Evolutionary conservation across 2,113 vertebrate genomes (phyloP), one percentile per base, ranked within the genome.

Genomic region (Oncorhynchus mykiss): DNA sequence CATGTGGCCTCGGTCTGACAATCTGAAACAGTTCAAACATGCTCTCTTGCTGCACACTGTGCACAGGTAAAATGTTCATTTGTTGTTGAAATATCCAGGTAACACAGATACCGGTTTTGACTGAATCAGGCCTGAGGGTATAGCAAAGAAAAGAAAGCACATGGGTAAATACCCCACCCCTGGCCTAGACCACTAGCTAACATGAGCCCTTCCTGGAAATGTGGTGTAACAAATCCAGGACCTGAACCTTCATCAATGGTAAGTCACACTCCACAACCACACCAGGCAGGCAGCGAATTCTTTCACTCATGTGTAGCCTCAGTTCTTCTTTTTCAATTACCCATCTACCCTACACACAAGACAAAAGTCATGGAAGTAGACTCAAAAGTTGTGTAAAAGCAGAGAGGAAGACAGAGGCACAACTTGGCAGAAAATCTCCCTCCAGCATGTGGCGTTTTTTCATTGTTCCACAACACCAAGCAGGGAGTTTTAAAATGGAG

Each of bases 201-300:
- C 69, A 82, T 76, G 86, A 83, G 81, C 76, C 80, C 25, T 92
- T 93, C 86, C 79, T 80, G 71, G 88, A 93, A 89, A 22, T 34
- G 31, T 34, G 77, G 70, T 82, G 76, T 71, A 90, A 90, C 88
- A 34, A 86, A 86, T 84, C 64, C 29, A 34, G 76, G 34, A 67
- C 49, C 49, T 51, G 69, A 84, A 82, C 77, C 80, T 88, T 89
- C 89, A 92, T 91, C 90, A 92, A 88, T 91, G 80, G 79, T 49
- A 29, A 77, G 78, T 72, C 86, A 67, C 84, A 78, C 39, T 80
- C 76, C 70, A 71, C 76, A 71, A 81, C 71, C 85, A 78, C 90
- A 88, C 90, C 92, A 14, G 16, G 51, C 51, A 16, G 51, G 51
- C 3, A 54, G 3, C 88, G 85, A 88, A 87, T 89, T 92, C 85